A percentile compares a stretch with the other conserved stretches of the same genome.
phyloP scores from a whole-genome alignment of 92 coral and sea anemone species.

The Epizoanthus fatuus region DNA sequence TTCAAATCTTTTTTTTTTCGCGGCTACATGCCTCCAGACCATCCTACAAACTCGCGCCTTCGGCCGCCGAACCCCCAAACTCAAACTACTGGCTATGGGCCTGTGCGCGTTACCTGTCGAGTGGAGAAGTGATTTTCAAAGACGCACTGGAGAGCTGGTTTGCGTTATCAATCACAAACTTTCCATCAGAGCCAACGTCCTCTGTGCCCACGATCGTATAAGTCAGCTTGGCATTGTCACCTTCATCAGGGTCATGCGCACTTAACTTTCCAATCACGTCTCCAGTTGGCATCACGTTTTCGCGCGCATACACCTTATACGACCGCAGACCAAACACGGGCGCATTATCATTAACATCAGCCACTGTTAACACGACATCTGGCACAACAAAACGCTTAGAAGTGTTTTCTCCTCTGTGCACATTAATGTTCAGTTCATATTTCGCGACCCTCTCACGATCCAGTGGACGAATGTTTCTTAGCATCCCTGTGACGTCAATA shows the following conservation, averaged over 20 bases:
- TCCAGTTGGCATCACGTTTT: constrained; percentile 62
- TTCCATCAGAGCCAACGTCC: constrained; percentile 59
- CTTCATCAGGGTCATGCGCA: constrained; percentile 82
- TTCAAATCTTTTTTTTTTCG: too few species aligned
- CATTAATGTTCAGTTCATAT: constrained; percentile 70
- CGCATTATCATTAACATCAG: constrained; percentile 89
- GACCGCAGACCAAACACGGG: constrained; percentile 74
- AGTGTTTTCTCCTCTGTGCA: constrained; percentile 55
- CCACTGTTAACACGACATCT: constrained; percentile 64
- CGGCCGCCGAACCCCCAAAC: too few species aligned
- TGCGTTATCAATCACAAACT: constrained; percentile 68
- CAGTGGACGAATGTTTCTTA: constrained; percentile 69
- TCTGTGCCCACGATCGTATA: constrained; percentile 81
- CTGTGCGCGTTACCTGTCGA: constrained; percentile 60
- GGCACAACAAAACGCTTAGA: constrained; percentile 60
- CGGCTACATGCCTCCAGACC: too few species aligned
- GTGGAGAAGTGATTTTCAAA: constrained; percentile 24
- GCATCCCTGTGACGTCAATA: constrained; percentile 82
- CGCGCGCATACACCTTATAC: constrained; percentile 74
- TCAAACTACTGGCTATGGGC: neutral
- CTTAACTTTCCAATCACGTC: constrained; percentile 56
- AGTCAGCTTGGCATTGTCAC: constrained; percentile 66
- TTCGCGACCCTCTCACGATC: constrained; percentile 75
- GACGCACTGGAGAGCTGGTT: constrained; percentile 63
- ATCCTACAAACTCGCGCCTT: too few species aligned